Evolutionary conservation across 2,888 invertebrate genomes (phyloP).

Genomic region (Yponomeuta evonymella): DNA sequence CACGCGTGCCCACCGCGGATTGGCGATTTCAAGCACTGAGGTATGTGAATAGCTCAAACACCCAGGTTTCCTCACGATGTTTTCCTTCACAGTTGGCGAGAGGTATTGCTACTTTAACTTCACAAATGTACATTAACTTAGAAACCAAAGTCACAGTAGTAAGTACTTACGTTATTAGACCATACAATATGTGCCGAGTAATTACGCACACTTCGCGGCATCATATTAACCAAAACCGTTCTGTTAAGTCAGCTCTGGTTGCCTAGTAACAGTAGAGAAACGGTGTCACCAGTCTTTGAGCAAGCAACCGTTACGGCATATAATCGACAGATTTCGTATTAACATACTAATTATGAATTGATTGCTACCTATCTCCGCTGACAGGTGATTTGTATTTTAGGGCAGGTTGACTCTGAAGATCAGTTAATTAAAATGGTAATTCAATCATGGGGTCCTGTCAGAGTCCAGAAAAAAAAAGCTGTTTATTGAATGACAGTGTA

Average conservation of each 20-base stretch:
- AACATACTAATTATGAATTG: constrained; percentile 2
- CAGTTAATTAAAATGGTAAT: no score
- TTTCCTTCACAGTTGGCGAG: no score
- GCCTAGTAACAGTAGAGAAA: neutral
- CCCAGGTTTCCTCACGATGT: no score
- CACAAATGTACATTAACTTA: no score
- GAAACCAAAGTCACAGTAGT: no score
- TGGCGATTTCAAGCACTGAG: no score
- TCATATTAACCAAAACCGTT: neutral
- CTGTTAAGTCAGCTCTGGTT: neutral
- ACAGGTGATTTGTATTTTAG: neutral
- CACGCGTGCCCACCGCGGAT: no score
- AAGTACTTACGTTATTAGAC: neutral
- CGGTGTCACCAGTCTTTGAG: neutral
- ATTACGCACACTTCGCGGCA: neutral
- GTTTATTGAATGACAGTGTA: no score
- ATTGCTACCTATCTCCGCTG: neutral
- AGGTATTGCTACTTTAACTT: no score
- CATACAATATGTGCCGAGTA: neutral
- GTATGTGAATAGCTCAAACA: no score
- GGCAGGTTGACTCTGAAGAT: neutral
- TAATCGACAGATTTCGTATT: constrained; percentile 4
- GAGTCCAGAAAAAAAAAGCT: no score
- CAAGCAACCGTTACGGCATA: neutral
- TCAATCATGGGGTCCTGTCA: no score